phyloP scores from a whole-genome alignment of 2,888 invertebrate species.

The Sarcophaga rosellei region DNA sequence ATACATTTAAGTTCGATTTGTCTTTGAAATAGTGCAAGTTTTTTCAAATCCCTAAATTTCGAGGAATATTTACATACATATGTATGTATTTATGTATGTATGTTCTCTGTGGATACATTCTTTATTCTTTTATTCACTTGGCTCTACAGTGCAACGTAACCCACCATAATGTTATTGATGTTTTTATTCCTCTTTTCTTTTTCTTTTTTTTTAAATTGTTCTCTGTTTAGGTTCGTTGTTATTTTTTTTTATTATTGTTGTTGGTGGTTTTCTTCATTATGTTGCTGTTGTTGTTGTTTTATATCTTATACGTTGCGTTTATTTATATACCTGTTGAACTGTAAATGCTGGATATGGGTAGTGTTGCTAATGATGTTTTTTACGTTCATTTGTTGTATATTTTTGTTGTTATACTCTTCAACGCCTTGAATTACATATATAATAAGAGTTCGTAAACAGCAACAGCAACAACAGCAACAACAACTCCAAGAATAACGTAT shows the following conservation, averaged over 20 bases:
- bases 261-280: constrained; percentile 15
- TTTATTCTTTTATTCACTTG: background rate
- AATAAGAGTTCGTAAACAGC: constrained; percentile 52
- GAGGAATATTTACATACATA: constrained; percentile 5
- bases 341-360: constrained; percentile 54
- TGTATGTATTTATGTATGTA: no score
- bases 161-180: constrained; percentile 38
- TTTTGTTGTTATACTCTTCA: constrained; percentile 51
- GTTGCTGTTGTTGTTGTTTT: background rate
- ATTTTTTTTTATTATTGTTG: background rate
- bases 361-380: constrained; percentile 57
- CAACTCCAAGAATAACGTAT: constrained; percentile 5
- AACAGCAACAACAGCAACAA: constrained; percentile 22
- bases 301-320: constrained; percentile 52
- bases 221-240: constrained; percentile 42
- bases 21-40: background rate
- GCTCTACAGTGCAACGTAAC: constrained; percentile 24
- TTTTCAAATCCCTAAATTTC: background rate
- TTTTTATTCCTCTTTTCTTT: constrained; percentile 16
- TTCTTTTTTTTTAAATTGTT: constrained; percentile 42
- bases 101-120: background rate
- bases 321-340: constrained; percentile 63
- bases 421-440: constrained; percentile 57
- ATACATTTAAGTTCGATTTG: no score
- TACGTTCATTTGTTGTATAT: background rate